Evolutionary conservation across 2,113 vertebrate species (phyloP), one percentile per base, ranked within the genome.

Genomic region (Chaetodon auriga): DNA sequence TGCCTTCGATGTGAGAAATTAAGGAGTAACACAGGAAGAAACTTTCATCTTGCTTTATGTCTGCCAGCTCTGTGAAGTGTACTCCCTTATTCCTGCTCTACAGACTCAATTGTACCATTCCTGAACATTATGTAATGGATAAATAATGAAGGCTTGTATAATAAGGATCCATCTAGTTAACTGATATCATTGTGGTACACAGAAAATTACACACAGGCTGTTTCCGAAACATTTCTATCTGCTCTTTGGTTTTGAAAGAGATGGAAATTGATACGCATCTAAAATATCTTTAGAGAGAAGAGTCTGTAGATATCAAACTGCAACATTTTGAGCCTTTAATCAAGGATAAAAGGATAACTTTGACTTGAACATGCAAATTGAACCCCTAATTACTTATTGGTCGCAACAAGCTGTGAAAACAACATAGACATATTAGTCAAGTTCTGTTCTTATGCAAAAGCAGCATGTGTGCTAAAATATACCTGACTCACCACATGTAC

Each of bases 1-100:
- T 7, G 58, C 62, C 49, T 72, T 48, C 60, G 80, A 84, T 82
- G 70, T 84, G 25, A 12, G 60, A 77, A 75, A 85, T 80, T 80
- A 84, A 68, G 46, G 53, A 25, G 25, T 5, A 69, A 76, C 63
- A 69, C 58, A 30, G 35, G 58, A 72, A 53, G 18, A 69, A 81
- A 64, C 78, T 58, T 78, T 73, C 45, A 76, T 77, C 58, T 62
- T 45, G 21, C 16, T 84, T 83, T 53, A 75, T 46, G 30, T 58
- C 78, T 82, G 80, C 51, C 77, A 58, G 53, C 49, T 74, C 57
- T 72, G 57, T 55, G 19, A 75, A 45, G 30, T 11, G 30, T 41
- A 60, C 3, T 49, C 16, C 25, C 23, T 23, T 55, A 45, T 51
- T 75, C 8, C 19, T 35, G 46, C 69, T 81, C 18, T 35, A 9